phyloP scores from a whole-genome alignment of 2,113 vertebrate genomes.

The Anguilla japonica region DNA sequence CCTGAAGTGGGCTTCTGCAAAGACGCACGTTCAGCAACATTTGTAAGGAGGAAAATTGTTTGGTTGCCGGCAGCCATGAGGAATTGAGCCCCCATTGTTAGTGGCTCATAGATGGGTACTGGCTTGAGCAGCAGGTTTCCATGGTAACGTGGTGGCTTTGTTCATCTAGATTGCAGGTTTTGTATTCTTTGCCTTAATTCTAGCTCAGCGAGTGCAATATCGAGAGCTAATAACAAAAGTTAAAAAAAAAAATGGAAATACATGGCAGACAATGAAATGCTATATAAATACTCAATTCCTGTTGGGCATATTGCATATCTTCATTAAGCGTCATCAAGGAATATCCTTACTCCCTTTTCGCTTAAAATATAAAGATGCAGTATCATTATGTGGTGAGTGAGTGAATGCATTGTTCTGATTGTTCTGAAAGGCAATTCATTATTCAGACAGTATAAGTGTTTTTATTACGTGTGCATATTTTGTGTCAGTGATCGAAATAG shows the following conservation, averaged over 20 bases:
- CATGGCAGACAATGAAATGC: not conserved
- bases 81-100: not conserved
- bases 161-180: conserved; percentile 3
- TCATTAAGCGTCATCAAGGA: not conserved
- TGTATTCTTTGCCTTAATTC: not conserved
- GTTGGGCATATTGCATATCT: not conserved
- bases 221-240: not conserved
- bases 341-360: not conserved
- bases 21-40: not conserved
- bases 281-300: not conserved
- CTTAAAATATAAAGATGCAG: not conserved
- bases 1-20: not conserved
- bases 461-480: not conserved
- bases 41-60: not conserved
- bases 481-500: not conserved
- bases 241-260: not conserved
- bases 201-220: not conserved
- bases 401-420: not conserved
- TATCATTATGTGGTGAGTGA: not conserved
- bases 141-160: conserved; percentile 6
- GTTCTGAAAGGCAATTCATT: not conserved
- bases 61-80: not conserved
- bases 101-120: not conserved
- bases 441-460: not conserved
- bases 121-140: not conserved